Evolutionary conservation across 2,888 invertebrate species (phyloP), one percentile per base, ranked within the genome.

Genomic region (Xylota sylvarum): DNA sequence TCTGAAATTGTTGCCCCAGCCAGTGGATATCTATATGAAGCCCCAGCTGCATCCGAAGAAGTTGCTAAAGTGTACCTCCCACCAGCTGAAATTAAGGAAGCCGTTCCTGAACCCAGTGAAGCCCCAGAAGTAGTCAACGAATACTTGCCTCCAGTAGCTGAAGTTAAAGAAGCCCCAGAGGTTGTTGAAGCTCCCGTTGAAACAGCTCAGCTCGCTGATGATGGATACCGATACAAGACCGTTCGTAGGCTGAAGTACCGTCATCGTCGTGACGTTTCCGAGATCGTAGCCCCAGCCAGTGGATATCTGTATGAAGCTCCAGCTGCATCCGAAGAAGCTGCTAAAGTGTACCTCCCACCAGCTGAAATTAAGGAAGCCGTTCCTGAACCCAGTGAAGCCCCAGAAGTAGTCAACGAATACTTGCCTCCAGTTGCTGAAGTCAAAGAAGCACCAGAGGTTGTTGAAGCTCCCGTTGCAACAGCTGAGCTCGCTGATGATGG

Each of bases 271-370:
- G 91, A 91, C 89, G 90, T 90, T 0, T 72, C 82, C 0, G 81
- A 81, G 55, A 67, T 80, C 0, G 23, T 67, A n/a, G 17, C 67
- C 3, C 52, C 67, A 1, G 9, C 46, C 4, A 62, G 12, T 55
- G 81, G 81, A 64, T 89, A 88, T 23, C 87, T 89, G 0, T 90
- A 90, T 27, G 77, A 90, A 81, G 89, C 90, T 0, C 89, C 89
- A 0, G 12, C 88, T 0, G 88, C 30, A 0, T 5, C 72, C 2
- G 37, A 89, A 73, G 89, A 90, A n/a, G 40, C 37, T 56, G 3
- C 74, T 3, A 55, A 14, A 5, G 56, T 52, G 1, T 78, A 79
- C 30, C 48, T 77, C 0, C 78, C 80, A 9, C 79, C 83, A 35
- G 87, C 52, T 23, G 65, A 79, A 23, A 62, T 69, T 7, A 67